Percentiles rank a stretch among this genome's conserved stretches.
phyloP scores from a whole-genome alignment of 2,113 vertebrate genomes.

The Engystomops pustulosus region DNA sequence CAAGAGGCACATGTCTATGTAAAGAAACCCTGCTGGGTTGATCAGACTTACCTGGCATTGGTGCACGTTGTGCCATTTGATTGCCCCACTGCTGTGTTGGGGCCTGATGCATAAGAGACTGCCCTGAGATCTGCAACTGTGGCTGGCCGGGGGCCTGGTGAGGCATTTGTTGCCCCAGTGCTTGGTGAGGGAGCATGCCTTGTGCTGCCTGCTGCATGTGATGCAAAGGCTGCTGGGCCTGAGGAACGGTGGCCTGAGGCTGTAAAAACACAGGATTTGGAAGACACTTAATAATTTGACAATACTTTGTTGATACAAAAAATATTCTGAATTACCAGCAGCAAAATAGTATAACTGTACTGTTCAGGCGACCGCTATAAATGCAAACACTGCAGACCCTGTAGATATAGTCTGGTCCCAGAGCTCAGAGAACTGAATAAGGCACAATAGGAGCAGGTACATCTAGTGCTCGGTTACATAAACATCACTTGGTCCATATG shows the following conservation, averaged over 20 bases:
- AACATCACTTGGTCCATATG: not conserved
- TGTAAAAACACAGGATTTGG: constrained; percentile 54
- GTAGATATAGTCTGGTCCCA: not conserved
- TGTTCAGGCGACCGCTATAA: not conserved
- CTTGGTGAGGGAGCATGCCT: constrained; percentile 81
- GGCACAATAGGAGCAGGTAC: not conserved
- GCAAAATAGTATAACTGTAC: not conserved
- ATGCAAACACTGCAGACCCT: not conserved
- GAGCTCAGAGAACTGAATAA: not conserved
- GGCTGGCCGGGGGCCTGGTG: constrained; percentile 77
- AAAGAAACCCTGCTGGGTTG: not conserved
- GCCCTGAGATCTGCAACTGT: constrained; percentile 68
- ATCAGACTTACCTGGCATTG: constrained; percentile 75
- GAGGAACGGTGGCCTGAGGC: constrained; percentile 81
- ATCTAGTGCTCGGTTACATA: not conserved
- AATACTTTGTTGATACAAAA: not conserved
- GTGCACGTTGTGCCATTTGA: constrained; percentile 76
- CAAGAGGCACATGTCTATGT: too few relatives aligned
- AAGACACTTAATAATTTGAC: not conserved
- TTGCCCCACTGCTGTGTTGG: constrained; percentile 74
- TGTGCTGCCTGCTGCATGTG: constrained; percentile 75
- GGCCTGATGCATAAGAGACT: constrained; percentile 69
- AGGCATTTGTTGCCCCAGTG: constrained; percentile 80
- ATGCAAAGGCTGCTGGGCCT: constrained; percentile 70
- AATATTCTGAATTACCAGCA: too few relatives aligned